Evolutionary conservation across 2,797 vertebrate species (phyloP), one percentile per base, ranked within the genome.

Genomic region (Coregonus suidteri): DNA sequence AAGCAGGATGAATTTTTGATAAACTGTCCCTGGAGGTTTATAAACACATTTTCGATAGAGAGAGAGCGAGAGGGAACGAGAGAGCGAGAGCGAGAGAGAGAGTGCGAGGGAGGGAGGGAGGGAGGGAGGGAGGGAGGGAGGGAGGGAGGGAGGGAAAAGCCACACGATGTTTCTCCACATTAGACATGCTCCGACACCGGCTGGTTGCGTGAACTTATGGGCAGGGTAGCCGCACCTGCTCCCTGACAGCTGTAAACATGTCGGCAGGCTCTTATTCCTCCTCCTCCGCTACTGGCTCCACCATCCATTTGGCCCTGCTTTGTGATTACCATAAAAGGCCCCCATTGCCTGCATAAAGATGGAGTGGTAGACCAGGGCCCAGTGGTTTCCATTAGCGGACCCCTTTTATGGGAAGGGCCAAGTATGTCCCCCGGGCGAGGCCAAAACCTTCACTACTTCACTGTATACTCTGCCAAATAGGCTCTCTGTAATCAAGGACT

Each of bases 381-480:
- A 95, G 91, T 84, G 91, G 90, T 94, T 64, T 96, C 95, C 96
- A 95, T 97, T 97, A 96, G 96, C 94, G 94, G 94, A 92, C 93
- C 90, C 93, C 84, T 90, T 96, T 96, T 94, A 95, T 93, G 90
- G 93, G 93, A 93, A 92, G 93, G 94, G 95, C 95, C 94, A 95
- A 93, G 95, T 93, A 90, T 93, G 92, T 95, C 95, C 94, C 95
- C 77, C 83, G 94, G 94, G 95, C 93, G 81, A 82, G 84, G 81
- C 87, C 83, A 82, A 82, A 86, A 85, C 83, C 86, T 84, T 82
- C 77, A 65, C 77, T 86, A 82, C 87, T 77, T 59, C 66, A 85
- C 83, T 35, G 16, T 15, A 67, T 35, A 37, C 66, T 85, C 84
- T 84, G 80, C 90, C 86, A 86, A 83, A 90, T 82, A 83, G 84